Evolutionary conservation across 2,113 vertebrate species (phyloP).

Genomic region (Talpa occidentalis): DNA sequence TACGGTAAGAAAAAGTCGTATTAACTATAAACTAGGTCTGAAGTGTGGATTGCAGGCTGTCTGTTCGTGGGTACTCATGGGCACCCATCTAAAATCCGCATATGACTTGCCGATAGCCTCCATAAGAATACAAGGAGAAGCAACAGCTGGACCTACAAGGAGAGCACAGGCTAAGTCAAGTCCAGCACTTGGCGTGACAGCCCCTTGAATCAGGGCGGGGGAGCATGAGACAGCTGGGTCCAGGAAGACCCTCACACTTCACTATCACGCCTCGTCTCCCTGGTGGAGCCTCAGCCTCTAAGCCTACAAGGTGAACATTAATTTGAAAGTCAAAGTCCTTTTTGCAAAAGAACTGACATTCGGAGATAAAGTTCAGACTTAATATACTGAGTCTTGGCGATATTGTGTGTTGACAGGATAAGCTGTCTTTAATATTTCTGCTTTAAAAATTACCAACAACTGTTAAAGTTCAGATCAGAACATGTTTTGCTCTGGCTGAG

Average conservation of each 20-base stretch:
- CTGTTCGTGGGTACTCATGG: conserved; percentile 6
- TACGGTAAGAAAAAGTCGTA: conserved; percentile 17
- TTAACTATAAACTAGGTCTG: conserved; percentile 54
- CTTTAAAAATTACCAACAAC: conserved; percentile 69
- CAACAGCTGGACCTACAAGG: not conserved
- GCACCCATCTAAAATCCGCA: not conserved
- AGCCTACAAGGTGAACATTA: conserved; percentile 11
- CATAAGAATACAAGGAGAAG: conserved; percentile 21
- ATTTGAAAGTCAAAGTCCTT: conserved; percentile 39
- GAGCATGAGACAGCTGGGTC: too few species aligned
- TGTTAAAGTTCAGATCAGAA: conserved; percentile 65
- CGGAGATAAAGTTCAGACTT: conserved; percentile 75
- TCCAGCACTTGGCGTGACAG: not conserved
- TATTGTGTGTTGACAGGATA: conserved; percentile 57
- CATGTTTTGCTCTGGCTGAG: conserved; percentile 68
- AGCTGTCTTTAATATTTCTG: conserved; percentile 65
- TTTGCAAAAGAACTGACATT: conserved; percentile 27
- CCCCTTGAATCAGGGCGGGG: fast-evolving
- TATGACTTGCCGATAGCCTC: not conserved
- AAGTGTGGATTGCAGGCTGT: conserved; percentile 14
- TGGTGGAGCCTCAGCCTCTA: not conserved
- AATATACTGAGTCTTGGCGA: conserved; percentile 50
- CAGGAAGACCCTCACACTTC: not conserved
- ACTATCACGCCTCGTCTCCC: not conserved
- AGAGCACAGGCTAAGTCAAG: not conserved